phyloP scores from a whole-genome alignment of 2,113 vertebrate species.

The Proterorhinus semilunaris region DNA sequence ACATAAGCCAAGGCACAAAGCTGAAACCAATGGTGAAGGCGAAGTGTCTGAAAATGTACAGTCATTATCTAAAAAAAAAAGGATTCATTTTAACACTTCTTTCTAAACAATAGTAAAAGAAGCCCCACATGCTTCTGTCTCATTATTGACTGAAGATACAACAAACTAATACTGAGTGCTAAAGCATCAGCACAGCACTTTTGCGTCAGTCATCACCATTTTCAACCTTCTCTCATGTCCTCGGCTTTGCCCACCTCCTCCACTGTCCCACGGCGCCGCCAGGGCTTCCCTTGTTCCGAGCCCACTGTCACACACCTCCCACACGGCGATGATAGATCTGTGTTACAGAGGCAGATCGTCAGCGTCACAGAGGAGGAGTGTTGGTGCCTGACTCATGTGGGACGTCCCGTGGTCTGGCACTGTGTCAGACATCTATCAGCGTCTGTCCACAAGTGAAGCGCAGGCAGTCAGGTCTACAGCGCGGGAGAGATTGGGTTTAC shows the following conservation, averaged over 20 bases:
- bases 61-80: no score
- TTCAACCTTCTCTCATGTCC: constrained; percentile 10
- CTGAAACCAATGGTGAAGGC: no score
- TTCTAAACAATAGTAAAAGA: no score
- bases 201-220: not conserved
- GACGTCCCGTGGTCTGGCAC: constrained; percentile 48
- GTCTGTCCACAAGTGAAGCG: constrained; percentile 45
- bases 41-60: no score
- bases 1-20: no score
- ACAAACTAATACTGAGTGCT: not conserved
- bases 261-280: constrained; percentile 34
- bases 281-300: constrained; percentile 27
- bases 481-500: constrained; percentile 15
- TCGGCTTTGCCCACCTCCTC: constrained; percentile 21
- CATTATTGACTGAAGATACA: no score
- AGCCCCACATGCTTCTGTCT: no score
- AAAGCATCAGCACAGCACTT: not conserved
- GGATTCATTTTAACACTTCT: no score
- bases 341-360: constrained; percentile 40
- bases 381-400: constrained; percentile 58
- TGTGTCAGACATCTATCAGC: constrained; percentile 54
- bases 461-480: constrained; percentile 34
- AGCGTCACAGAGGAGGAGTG: constrained; percentile 41
- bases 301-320: constrained; percentile 45
- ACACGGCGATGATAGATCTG: constrained; percentile 46